Conservation (phyloP, 2,888 invertebrate genomes). For the Brachyopa scutellaris region DNA sequence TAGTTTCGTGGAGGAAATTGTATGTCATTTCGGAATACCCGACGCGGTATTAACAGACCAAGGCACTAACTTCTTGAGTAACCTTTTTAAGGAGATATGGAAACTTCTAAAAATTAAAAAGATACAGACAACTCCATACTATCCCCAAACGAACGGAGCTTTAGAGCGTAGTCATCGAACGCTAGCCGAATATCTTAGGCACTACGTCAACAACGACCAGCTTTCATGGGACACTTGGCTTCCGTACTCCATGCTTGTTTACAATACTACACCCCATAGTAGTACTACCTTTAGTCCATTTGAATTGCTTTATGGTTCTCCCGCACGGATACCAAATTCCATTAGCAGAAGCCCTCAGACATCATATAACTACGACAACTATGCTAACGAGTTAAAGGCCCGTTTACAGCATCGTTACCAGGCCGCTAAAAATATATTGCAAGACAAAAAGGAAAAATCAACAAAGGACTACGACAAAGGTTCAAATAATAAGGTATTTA, state of each 20-base stretch:
- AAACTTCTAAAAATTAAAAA: slow-evolving; percentile 1
- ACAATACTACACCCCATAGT: slow-evolving; percentile 72
- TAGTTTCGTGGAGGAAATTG: slow-evolving; percentile 1
- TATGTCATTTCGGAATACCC: neutral
- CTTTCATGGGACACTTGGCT: slow-evolving; percentile 77
- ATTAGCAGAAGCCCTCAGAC: too few species aligned
- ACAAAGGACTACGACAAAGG: neutral
- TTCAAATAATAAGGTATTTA: neutral
- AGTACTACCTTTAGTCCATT: neutral
- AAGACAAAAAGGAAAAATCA: neutral
- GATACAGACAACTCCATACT: slow-evolving; percentile 4
- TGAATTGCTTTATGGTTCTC: neutral
- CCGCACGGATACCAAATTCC: neutral
- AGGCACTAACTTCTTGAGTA: slow-evolving; percentile 5
- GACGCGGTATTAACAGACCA: neutral
- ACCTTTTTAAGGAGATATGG: slow-evolving; percentile 66
- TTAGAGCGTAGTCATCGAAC: slow-evolving; percentile 76
- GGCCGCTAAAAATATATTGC: neutral
- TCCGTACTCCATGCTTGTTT: slow-evolving; percentile 67
- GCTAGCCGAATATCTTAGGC: slow-evolving; percentile 75
- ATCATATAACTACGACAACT: too few species aligned
- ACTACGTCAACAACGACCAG: slow-evolving; percentile 74
- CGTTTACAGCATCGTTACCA: neutral
- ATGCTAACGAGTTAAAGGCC: too few species aligned
- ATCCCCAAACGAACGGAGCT: slow-evolving; percentile 71